phyloP scores from a whole-genome alignment of 35 echinoderm and acorn worm genomes.

The Diadema setosum region DNA sequence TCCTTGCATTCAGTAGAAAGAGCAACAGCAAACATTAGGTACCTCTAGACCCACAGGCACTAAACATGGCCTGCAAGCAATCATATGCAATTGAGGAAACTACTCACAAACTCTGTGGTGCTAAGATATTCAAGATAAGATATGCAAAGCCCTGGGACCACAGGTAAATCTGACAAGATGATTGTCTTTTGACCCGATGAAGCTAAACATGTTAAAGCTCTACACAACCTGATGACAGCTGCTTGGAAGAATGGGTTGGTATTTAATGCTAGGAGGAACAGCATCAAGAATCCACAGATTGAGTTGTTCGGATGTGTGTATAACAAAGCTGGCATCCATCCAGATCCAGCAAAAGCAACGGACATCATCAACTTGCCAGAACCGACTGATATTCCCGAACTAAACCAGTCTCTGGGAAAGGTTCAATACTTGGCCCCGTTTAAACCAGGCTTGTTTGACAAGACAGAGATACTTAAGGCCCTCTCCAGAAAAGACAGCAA shows the following conservation, averaged over 20 bases:
- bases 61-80: too few species aligned
- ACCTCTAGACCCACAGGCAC: too few species aligned
- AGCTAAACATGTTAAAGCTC: too few species aligned
- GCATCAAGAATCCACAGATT: not conserved
- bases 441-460: not conserved
- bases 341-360: slow-evolving; percentile 6
- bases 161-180: slow-evolving; percentile 61
- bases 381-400: not conserved
- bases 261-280: slow-evolving; percentile 32
- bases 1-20: too few species aligned
- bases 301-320: slow-evolving; percentile 58
- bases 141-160: slow-evolving; percentile 46
- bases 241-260: slow-evolving; percentile 1
- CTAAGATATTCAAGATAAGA: slow-evolving; percentile 16
- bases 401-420: slow-evolving; percentile 35
- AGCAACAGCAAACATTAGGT: too few species aligned
- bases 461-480: too few species aligned
- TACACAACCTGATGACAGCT: not conserved
- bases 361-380: slow-evolving; percentile 14
- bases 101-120: not conserved
- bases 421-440: slow-evolving; percentile 45
- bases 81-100: slow-evolving; percentile 27
- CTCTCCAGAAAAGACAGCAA: not conserved
- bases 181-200: slow-evolving; percentile 27
- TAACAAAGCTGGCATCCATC: slow-evolving; percentile 4